Evolutionary conservation across 23 tunicate genomes (phyloP).

Genomic region (Trididemnum nubilum): DNA sequence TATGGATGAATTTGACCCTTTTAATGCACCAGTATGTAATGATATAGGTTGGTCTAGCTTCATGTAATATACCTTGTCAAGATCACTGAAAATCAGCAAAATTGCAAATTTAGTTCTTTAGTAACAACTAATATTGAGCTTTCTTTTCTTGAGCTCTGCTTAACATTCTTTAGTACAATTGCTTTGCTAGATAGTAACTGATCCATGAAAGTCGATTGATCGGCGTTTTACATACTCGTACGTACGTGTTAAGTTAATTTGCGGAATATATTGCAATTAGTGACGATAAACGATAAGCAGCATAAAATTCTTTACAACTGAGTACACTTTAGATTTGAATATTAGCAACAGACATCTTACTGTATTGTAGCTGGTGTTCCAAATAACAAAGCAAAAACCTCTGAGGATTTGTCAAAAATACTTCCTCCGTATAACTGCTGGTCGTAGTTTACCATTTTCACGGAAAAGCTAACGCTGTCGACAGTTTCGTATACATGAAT

Average conservation of each 20-base stretch:
- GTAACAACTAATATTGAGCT: not conserved
- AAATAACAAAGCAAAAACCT: conserved; percentile 29
- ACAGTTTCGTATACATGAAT: conserved; percentile 52
- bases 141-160: no score
- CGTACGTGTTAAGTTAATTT: no score
- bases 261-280: no score
- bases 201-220: no score
- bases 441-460: conserved; percentile 25
- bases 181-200: no score
- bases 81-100: not conserved
- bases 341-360: no score
- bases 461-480: not conserved
- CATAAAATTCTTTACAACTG: no score
- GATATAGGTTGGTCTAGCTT: conserved; percentile 3
- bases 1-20: conserved; percentile 45
- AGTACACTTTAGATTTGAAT: no score
- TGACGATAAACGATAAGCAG: no score
- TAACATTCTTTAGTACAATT: no score
- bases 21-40: conserved; percentile 38
- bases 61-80: not conserved
- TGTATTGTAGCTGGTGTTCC: conserved; percentile 10
- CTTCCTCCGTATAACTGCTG: conserved; percentile 17
- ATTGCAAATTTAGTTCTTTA: not conserved
- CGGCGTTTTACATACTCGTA: no score
- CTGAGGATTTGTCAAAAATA: conserved; percentile 36